Evolutionary conservation across 1,140 invertebrate species (phyloP), one percentile per base, ranked within the genome.

Genomic region (Akabosia matsudoensis): DNA sequence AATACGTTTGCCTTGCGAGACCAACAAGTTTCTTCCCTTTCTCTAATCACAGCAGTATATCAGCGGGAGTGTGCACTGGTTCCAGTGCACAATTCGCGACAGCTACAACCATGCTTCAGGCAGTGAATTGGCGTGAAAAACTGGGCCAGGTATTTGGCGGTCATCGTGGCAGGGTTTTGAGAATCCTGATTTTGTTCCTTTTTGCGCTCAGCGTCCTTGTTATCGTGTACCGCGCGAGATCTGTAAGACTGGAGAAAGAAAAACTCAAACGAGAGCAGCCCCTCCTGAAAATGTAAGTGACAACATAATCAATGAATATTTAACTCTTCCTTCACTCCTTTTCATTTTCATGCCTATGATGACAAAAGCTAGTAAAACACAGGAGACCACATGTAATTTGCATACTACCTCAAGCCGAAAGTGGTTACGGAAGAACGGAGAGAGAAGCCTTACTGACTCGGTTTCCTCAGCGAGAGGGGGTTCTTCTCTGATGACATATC

Each of bases 51-150:
- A n/a, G 7, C 24, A 16, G 54, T 22, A 16, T 2, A 31, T 30
- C 28, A 67, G 13, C 3, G 3, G 61, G 24, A 31, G 24, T 16
- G 61, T 67, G 61, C 61, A 67, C 61, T 67, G 61, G 24, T 4
- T 28, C 22, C 24, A 31, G 61, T 67, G 61, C 61, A 67, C 61
- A 16, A 67, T 31, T 67, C 61, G 61, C 7, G 7, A 61, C 1
- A n/a, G n/a, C 7, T 67, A 30, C 61, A 28, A 67, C 24, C 24
- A 67, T 67, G 61, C 61, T 67, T 30, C 61, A 67, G 22, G 61
- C 61, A 30, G 78, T 81, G 64, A 81, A 81, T 75, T 81, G 80
- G 80, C 74, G 76, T 81, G 78, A 79, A 64, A 81, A 81, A 81
- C 31, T 81, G 80, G 80, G 80, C 72, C 80, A 81, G 10, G 14